A percentile compares a stretch with the other conserved stretches of the same genome.
These are phyloP conservation scores for Amiota communis DNA, from an alignment of 2,888 invertebrate genomes.

Conservation along the genomic window DNA sequence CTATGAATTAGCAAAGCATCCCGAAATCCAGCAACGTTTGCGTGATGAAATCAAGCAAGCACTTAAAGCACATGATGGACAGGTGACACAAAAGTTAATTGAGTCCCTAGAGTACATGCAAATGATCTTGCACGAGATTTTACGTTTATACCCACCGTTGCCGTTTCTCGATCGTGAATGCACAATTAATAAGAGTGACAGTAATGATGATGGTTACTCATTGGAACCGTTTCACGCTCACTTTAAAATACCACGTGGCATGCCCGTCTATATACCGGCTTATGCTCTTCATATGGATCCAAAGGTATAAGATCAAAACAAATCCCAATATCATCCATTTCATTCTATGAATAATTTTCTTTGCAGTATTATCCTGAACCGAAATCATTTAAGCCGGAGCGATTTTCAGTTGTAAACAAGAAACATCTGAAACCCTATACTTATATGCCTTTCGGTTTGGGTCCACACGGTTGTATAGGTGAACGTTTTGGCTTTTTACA, in stretches of 20 bases:
- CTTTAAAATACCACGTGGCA: slow-evolving; percentile 63
- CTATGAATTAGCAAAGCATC: slow-evolving; percentile 72
- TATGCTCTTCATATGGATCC: slow-evolving; percentile 70
- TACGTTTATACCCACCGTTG: slow-evolving; percentile 71
- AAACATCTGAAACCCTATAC: slow-evolving; percentile 66
- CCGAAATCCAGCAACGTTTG: slow-evolving; percentile 71
- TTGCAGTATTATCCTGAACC: slow-evolving; percentile 69
- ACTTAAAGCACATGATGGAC: slow-evolving; percentile 65
- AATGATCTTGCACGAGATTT: slow-evolving; percentile 69
- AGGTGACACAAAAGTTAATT: slow-evolving; percentile 71
- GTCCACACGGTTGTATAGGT: slow-evolving; percentile 72
- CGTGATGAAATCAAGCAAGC: slow-evolving; percentile 72
- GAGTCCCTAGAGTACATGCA: slow-evolving; percentile 73
- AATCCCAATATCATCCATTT: too few species aligned
- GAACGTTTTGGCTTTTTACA: slow-evolving; percentile 71
- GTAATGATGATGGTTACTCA: slow-evolving; percentile 50
- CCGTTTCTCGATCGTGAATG: slow-evolving; percentile 72
- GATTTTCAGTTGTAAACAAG: slow-evolving; percentile 69
- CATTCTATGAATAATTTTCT: not conserved
- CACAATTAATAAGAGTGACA: slow-evolving; percentile 45
- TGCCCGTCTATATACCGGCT: slow-evolving; percentile 69
- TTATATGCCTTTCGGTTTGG: slow-evolving; percentile 72
- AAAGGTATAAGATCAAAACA: slow-evolving; percentile 50
- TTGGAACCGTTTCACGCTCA: slow-evolving; percentile 59
- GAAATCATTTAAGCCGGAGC: slow-evolving; percentile 69